A percentile compares a stretch with the other conserved stretches of the same genome.
Conservation (phyloP, 2,888 invertebrate genomes). For the Amiota communis region DNA sequence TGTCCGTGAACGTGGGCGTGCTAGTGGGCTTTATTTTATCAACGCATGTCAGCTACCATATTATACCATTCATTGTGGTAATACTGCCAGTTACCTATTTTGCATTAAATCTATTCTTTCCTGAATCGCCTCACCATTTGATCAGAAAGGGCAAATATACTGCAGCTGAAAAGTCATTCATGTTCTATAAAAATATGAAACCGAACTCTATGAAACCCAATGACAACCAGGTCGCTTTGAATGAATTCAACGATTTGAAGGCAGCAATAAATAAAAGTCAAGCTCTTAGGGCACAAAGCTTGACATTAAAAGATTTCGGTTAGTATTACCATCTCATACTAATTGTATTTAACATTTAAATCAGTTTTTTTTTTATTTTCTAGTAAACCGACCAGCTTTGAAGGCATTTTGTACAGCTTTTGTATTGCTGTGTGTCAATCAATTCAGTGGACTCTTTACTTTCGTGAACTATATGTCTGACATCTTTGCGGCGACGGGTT, state of each 20-base stretch:
- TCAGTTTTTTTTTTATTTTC: slow-evolving; percentile 37
- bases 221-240: slow-evolving; percentile 40
- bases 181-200: slow-evolving; percentile 66
- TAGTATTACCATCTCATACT: slow-evolving; percentile 33
- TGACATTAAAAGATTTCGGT: slow-evolving; percentile 57
- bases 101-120: slow-evolving; percentile 51
- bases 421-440: slow-evolving; percentile 60
- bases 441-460: slow-evolving; percentile 65
- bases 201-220: slow-evolving; percentile 9
- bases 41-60: slow-evolving; percentile 58
- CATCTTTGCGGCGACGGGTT: slow-evolving; percentile 63
- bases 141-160: slow-evolving; percentile 52
- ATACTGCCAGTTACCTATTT: slow-evolving; percentile 59
- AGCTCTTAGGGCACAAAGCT: slow-evolving; percentile 30
- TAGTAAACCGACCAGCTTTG: slow-evolving; percentile 57
- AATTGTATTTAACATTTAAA: not conserved
- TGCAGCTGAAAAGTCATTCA: slow-evolving; percentile 62
- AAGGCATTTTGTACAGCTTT: slow-evolving; percentile 56
- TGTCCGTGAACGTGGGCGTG: slow-evolving; percentile 65
- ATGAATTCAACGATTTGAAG: slow-evolving; percentile 56
- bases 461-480: slow-evolving; percentile 69
- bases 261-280: slow-evolving; percentile 46
- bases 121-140: slow-evolving; percentile 67
- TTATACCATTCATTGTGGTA: slow-evolving; percentile 60
- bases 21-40: slow-evolving; percentile 65